phyloP scores from a whole-genome alignment of 2,888 invertebrate species.

The Rhogogaster chlorosoma region DNA sequence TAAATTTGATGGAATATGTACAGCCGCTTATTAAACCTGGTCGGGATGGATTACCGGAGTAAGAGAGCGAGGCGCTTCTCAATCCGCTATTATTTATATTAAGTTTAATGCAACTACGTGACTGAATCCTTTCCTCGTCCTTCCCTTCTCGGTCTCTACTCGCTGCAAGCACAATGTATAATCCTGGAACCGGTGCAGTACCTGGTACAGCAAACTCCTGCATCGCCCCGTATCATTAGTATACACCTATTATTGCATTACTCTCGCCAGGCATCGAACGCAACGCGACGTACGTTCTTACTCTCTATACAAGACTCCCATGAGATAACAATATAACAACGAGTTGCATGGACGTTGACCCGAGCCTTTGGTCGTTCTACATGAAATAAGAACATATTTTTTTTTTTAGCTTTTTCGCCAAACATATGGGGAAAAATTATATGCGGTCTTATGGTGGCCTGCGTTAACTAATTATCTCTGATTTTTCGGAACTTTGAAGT shows the following conservation, averaged over 20 bases:
- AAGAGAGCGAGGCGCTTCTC: slow-evolving; percentile 66
- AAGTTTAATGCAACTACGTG: slow-evolving; percentile 78
- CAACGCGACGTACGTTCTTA: neutral
- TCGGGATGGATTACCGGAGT: slow-evolving; percentile 1
- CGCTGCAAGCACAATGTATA: neutral
- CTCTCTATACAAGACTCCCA: neutral
- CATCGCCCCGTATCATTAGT: slow-evolving; percentile 76
- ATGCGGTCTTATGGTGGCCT: too few relatives aligned
- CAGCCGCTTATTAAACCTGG: neutral
- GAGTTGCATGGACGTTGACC: neutral
- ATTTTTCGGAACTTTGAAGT: neutral
- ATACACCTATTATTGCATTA: slow-evolving; percentile 78
- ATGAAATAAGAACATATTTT: too few relatives aligned
- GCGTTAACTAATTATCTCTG: too few relatives aligned
- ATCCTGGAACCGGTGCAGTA: slow-evolving; percentile 56
- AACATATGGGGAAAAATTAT: too few relatives aligned
- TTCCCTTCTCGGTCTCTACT: neutral
- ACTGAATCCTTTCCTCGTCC: slow-evolving; percentile 72
- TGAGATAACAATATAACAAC: slow-evolving; percentile 34
- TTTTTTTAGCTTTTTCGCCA: too few relatives aligned
- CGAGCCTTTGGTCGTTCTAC: neutral
- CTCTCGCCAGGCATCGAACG: slow-evolving; percentile 55
- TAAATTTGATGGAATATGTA: neutral
- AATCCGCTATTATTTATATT: slow-evolving; percentile 78
- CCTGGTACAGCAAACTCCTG: slow-evolving; percentile 56